These are phyloP conservation scores for Urosaurus nigricauda DNA, from an alignment of 2,797 vertebrate species.

Conservation along the genomic window DNA sequence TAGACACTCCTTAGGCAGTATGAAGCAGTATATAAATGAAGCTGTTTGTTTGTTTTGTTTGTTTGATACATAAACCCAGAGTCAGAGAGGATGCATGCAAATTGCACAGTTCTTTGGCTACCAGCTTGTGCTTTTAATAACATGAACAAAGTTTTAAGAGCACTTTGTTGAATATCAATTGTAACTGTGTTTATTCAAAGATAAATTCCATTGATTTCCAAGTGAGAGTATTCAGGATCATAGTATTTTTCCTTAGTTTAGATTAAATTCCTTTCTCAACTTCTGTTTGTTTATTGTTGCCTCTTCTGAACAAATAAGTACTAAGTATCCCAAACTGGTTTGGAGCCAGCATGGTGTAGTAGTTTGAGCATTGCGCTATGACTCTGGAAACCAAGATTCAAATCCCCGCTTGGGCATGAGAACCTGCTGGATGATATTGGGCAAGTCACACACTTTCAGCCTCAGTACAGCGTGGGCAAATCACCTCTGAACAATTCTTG, in stretches of 20 bases:
- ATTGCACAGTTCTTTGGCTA: neutral
- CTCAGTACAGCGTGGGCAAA: no score
- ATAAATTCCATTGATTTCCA: neutral
- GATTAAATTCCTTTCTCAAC: neutral
- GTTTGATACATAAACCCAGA: neutral
- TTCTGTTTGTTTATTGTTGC: neutral
- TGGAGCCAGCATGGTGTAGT: no score
- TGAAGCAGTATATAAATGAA: no score
- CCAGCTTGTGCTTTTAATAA: neutral
- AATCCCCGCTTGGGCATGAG: no score
- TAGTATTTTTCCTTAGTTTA: neutral
- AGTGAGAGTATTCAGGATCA: neutral
- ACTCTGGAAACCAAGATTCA: no score
- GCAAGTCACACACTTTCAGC: no score
- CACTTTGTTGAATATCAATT: neutral
- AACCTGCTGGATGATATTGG: no score
- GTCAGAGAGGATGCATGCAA: neutral
- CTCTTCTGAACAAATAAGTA: neutral
- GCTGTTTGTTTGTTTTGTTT: no score
- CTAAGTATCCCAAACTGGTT: neutral
- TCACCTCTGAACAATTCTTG: no score
- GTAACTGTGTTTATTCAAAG: neutral
- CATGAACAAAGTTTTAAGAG: neutral
- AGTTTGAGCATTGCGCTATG: no score
- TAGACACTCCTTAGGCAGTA: no score